Conservation (phyloP, 1,140 invertebrate genomes). For the Onthophagus taurus region DNA sequence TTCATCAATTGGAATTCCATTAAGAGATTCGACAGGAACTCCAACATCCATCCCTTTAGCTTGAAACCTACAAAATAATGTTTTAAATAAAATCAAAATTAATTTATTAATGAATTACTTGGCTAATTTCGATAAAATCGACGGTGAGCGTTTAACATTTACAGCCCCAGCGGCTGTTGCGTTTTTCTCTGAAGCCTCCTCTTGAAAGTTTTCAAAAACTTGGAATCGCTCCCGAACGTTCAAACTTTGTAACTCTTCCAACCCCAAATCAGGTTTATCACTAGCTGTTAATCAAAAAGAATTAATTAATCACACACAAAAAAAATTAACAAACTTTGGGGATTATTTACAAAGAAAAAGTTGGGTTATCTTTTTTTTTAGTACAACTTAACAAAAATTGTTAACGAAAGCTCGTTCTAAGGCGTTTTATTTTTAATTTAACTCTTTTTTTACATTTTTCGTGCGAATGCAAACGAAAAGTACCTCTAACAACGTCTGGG, state of each 20-base stretch:
- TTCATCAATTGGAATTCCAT: constrained; percentile 55
- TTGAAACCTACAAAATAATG: constrained; percentile 51
- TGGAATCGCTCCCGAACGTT: constrained; percentile 82
- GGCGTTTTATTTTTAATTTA: too few species aligned
- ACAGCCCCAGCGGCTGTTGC: constrained; percentile 50
- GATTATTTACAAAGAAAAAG: not conserved
- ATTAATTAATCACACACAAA: too few species aligned
- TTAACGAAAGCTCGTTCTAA: too few species aligned
- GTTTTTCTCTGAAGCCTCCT: constrained; percentile 37
- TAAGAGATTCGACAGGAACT: constrained; percentile 62
- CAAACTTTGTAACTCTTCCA: constrained; percentile 70
- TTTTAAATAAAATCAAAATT: too few species aligned
- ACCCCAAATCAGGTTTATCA: constrained; percentile 78
- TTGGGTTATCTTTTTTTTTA: not conserved
- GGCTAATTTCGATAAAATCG: constrained; percentile 69
- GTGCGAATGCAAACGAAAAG: too few species aligned
- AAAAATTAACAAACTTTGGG: constrained; percentile 1
- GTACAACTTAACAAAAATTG: not conserved
- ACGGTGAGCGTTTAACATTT: constrained; percentile 61
- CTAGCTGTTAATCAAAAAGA: constrained; percentile 53
- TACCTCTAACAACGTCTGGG: constrained; percentile 85
- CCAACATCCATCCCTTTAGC: constrained; percentile 72
- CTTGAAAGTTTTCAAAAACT: constrained; percentile 65
- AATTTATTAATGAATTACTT: constrained; percentile 9
- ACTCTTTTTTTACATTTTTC: too few species aligned